Evolutionary conservation across 2,888 invertebrate species (phyloP), one percentile per base, ranked within the genome.

Genomic region (Electrophaes corylata): DNA sequence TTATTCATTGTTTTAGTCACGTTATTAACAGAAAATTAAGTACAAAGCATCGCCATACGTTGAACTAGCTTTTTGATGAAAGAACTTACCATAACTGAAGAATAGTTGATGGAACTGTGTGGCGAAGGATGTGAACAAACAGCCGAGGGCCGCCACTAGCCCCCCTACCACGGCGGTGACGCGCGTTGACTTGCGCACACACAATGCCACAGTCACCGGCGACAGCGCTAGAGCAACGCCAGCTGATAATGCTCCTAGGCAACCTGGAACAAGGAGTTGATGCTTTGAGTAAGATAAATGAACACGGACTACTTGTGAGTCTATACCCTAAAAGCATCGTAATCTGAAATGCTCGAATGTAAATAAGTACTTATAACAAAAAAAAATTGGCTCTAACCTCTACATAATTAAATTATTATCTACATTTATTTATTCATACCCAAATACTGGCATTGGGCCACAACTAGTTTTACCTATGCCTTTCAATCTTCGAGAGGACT

Each of bases 41-140:
- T 4, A 23, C 6, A 23, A 35, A 3, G 6, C 14, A 12, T 35
- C 14, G 8, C 14, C 35, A 8, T 29, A 16, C 3, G 10, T 37
- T 37, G 16, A 16, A 8, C 16, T 16, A 16, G 37, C 10, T 10
- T 37, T 37, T 10, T 37, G 37, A 5, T 14, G 12, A 6, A 10
- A 11, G 19, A 18, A n/a, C 83, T 81, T 49, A 92, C 92, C 92
- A 75, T 96, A 97, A 88, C 96, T 96, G 93, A 97, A 96, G 92
- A 96, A 96, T 60, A 97, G 93, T 83, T 98, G 97, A 87, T 97
- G 97, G 81, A 96, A 96, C 86, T 97, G 96, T 58, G 96, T 95
- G 57, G 97, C 97, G 83, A 97, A 98, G 57, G 97, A 97, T 6
- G 97, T 96, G 90, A 97, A 97, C 64, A 97, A 94, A 77, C 96